Conservation (phyloP, 1,140 invertebrate genomes). For the Drosophila elegans region DNA sequence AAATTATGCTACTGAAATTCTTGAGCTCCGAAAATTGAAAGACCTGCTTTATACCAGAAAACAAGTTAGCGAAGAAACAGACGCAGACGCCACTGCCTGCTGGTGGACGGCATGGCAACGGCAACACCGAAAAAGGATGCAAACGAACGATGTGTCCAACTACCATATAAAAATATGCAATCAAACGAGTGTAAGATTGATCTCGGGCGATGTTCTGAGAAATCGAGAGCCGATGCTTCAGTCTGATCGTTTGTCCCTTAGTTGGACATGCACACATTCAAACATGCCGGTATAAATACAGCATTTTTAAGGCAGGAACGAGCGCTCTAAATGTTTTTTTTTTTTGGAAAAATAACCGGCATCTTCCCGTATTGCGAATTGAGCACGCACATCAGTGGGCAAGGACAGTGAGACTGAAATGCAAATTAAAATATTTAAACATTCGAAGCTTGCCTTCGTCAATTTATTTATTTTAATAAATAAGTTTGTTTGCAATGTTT, state of each 20-base stretch:
- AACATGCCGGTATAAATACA: constrained; percentile 30
- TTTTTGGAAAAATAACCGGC: constrained; percentile 26
- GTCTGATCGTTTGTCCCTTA: constrained; percentile 34
- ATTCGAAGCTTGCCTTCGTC: too few relatives aligned
- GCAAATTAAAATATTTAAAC: background rate
- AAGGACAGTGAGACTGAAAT: constrained; percentile 10
- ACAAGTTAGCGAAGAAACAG: constrained; percentile 31
- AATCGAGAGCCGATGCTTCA: constrained; percentile 46
- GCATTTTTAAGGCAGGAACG: constrained; percentile 30
- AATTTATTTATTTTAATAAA: background rate
- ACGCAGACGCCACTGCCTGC: constrained; percentile 39
- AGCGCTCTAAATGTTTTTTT: constrained; percentile 21
- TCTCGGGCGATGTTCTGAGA: constrained; percentile 76
- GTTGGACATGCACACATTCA: constrained; percentile 21
- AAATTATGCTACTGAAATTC: constrained; percentile 51
- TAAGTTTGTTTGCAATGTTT: too few relatives aligned
- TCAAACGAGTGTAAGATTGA: constrained; percentile 77
- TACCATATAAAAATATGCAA: constrained; percentile 83
- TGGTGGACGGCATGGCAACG: constrained; percentile 20
- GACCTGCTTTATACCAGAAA: constrained; percentile 41
- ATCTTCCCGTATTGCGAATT: constrained; percentile 41
- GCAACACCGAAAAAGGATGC: constrained; percentile 73
- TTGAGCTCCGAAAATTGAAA: constrained; percentile 30
- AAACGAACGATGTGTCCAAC: constrained; percentile 72
- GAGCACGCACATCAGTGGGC: constrained; percentile 51